Conservation (phyloP, 1,140 invertebrate genomes). For the Stegodyphus dumicola region DNA sequence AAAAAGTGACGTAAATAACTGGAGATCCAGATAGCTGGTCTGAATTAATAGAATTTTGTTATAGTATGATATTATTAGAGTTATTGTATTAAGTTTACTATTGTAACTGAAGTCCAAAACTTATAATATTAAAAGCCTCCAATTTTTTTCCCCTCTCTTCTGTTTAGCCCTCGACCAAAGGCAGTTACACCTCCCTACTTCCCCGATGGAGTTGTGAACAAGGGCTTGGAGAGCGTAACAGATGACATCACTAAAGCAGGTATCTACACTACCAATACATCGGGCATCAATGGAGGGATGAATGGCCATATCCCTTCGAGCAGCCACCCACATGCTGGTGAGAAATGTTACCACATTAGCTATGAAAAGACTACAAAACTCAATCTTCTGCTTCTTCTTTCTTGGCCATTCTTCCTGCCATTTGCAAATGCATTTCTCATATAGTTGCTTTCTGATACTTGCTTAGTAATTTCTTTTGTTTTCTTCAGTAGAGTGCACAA, state of each 20-base stretch:
- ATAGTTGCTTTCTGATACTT: background rate
- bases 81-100: too few species aligned
- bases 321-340: conserved; percentile 48
- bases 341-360: conserved; percentile 22
- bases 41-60: too few species aligned
- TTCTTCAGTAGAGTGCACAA: too few species aligned
- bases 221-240: conserved; percentile 76
- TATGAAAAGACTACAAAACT: conserved; percentile 1
- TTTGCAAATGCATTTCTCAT: conserved; percentile 15
- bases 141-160: conserved; percentile 47
- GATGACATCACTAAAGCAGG: conserved; percentile 60
- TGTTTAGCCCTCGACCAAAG: conserved; percentile 75
- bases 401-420: conserved; percentile 59
- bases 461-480: too few species aligned
- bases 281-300: conserved; percentile 58
- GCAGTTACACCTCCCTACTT: conserved; percentile 87
- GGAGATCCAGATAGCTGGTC: too few species aligned
- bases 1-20: too few species aligned
- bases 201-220: conserved; percentile 87
- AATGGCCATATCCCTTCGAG: conserved; percentile 52
- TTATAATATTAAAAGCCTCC: background rate
- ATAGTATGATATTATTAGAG: too few species aligned
- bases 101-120: too few species aligned
- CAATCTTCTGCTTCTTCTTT: conserved; percentile 14
- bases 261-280: conserved; percentile 58